phyloP scores from a whole-genome alignment of 2,797 vertebrate genomes.

The Pseudotriccus pelzelni region DNA sequence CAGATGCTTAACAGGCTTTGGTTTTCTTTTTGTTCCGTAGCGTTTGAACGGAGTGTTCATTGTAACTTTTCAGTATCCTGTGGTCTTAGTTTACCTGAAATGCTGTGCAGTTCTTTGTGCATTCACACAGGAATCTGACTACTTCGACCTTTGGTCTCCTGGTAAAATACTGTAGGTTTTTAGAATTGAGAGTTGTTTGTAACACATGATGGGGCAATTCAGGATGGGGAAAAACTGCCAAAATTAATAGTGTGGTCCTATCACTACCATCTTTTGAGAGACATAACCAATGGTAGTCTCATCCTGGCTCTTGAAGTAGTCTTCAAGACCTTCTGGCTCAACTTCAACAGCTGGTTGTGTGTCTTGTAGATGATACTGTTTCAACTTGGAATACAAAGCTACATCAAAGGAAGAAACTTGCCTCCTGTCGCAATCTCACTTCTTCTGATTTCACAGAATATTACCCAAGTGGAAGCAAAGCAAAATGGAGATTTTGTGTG shows the following conservation, averaged over 20 bases:
- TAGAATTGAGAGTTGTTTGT: background rate
- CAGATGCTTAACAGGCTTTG: background rate
- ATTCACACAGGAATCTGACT: background rate
- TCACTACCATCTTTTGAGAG: background rate
- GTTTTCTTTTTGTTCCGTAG: background rate
- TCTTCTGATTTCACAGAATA: background rate
- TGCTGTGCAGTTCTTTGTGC: background rate
- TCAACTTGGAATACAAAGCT: background rate
- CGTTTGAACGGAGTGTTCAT: background rate
- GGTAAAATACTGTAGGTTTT: background rate
- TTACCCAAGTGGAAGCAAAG: background rate
- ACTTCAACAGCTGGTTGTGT: background rate
- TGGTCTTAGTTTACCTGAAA: background rate
- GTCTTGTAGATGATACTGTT: background rate
- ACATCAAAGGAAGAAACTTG: background rate
- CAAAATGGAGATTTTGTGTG: background rate
- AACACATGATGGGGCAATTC: fast-evolving
- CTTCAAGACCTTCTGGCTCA: background rate
- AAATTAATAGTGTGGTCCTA: fast-evolving
- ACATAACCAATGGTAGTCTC: background rate
- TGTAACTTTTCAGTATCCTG: background rate
- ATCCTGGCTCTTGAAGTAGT: background rate
- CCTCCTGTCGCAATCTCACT: background rate
- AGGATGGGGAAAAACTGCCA: background rate
- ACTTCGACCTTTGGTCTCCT: background rate